Conservation (phyloP, 2,888 invertebrate species). For the Monoplex corrugatus region DNA sequence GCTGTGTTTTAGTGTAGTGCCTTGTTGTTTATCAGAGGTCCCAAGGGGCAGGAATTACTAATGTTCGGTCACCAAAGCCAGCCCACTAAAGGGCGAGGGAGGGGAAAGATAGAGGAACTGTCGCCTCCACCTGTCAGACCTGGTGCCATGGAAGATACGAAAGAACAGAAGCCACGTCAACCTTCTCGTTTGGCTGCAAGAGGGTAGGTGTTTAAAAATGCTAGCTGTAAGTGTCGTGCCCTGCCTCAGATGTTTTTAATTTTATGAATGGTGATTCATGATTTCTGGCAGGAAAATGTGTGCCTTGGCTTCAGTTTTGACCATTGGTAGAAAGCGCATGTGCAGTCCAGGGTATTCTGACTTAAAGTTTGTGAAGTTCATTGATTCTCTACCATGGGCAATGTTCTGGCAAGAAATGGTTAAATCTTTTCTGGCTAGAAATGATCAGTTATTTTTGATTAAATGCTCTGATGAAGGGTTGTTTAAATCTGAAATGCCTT, state of each 20-base stretch:
- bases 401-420: too few relatives aligned
- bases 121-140: background rate
- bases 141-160: background rate
- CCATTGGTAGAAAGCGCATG: too few relatives aligned
- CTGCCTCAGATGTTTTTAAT: background rate
- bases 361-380: too few relatives aligned
- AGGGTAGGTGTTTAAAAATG: background rate
- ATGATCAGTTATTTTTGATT: too few relatives aligned
- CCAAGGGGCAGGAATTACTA: constrained; percentile 52
- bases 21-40: constrained; percentile 50
- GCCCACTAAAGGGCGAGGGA: constrained; percentile 64
- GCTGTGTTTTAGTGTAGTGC: too few relatives aligned
- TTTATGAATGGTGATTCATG: background rate
- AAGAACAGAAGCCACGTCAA: background rate
- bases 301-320: too few relatives aligned
- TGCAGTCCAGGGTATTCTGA: too few relatives aligned
- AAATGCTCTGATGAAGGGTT: too few relatives aligned
- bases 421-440: too few relatives aligned
- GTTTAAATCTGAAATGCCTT: too few relatives aligned
- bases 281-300: too few relatives aligned
- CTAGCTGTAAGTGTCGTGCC: background rate
- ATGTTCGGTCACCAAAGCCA: constrained; percentile 60
- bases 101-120: constrained; percentile 61
- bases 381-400: too few relatives aligned
- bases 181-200: background rate